These are phyloP conservation scores for Lacerta viridis DNA, from an alignment of 2,797 vertebrate genomes.

Conservation along the genomic window DNA sequence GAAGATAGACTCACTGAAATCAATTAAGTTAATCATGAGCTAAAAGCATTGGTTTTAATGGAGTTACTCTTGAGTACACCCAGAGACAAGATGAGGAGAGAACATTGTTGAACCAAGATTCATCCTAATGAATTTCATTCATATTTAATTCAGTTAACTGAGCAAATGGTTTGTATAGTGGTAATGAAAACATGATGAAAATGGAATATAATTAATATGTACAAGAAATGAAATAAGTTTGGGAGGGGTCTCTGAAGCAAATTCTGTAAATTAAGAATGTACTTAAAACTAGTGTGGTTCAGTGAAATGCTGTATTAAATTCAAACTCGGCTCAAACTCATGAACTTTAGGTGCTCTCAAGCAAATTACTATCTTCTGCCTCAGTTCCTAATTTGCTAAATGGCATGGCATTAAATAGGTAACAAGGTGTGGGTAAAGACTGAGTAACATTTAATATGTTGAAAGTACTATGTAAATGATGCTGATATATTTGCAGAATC, in stretches of 20 bases:
- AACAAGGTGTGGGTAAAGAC: neutral
- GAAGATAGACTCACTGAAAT: too few species aligned
- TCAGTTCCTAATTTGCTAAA: neutral
- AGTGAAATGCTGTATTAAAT: neutral
- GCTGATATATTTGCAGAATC: neutral
- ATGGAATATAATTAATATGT: neutral
- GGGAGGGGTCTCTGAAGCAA: neutral
- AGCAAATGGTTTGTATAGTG: neutral
- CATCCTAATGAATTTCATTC: neutral
- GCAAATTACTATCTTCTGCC: neutral
- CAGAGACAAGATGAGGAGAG: constrained; percentile 1
- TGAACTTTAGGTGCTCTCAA: neutral
- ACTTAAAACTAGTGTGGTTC: neutral
- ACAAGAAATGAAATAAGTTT: neutral
- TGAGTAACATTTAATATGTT: neutral
- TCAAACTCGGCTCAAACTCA: neutral
- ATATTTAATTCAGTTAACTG: neutral
- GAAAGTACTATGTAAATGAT: constrained; percentile 5
- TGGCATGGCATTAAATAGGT: neutral
- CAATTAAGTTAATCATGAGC: too few species aligned
- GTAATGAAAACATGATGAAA: neutral
- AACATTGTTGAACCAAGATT: neutral
- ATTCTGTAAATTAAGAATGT: constrained; percentile 4
- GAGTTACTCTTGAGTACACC: neutral
- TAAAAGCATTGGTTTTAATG: too few species aligned